A percentile compares a stretch with the other conserved stretches of the same genome.
Conservation (phyloP, 2,113 vertebrate species). For the Zingel zingel region DNA sequence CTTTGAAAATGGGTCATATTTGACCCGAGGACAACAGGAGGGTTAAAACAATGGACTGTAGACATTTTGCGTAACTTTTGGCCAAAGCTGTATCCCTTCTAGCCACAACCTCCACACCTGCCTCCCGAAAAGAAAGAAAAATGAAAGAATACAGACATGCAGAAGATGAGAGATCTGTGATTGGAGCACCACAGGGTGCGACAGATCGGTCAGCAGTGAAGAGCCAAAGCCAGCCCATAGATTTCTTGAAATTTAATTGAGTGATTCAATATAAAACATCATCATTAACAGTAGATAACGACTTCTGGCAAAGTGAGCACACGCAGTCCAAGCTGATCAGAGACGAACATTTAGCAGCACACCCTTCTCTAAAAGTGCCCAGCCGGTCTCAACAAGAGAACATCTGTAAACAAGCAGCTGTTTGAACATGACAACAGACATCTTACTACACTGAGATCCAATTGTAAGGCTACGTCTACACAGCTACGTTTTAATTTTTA, state of each 20-base stretch:
- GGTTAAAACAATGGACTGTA: too few species aligned
- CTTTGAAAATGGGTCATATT: too few species aligned
- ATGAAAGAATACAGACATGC: background rate
- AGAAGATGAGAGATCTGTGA: background rate
- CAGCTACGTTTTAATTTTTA: too few species aligned
- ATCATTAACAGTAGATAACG: conserved; percentile 57
- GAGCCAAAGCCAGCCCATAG: conserved; percentile 49
- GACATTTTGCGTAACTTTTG: too few species aligned
- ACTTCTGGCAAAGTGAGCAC: conserved; percentile 27
- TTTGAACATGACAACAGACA: conserved; percentile 13
- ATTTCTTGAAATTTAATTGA: conserved; percentile 74
- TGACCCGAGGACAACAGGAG: too few species aligned
- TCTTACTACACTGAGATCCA: background rate
- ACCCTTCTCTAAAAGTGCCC: background rate
- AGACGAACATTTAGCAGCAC: background rate
- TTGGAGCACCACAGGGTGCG: background rate
- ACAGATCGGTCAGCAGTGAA: conserved; percentile 28
- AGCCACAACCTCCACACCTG: too few species aligned
- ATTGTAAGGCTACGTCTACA: background rate
- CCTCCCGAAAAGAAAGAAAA: too few species aligned
- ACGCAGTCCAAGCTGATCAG: conserved; percentile 18
- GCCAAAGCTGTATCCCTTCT: too few species aligned
- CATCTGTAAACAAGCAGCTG: conserved; percentile 5
- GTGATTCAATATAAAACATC: conserved; percentile 75
- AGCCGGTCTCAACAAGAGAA: background rate